A percentile compares a stretch with the other conserved stretches of the same genome.
phyloP scores from a whole-genome alignment of 2,113 vertebrate species.

The Percopsis transmontana region DNA sequence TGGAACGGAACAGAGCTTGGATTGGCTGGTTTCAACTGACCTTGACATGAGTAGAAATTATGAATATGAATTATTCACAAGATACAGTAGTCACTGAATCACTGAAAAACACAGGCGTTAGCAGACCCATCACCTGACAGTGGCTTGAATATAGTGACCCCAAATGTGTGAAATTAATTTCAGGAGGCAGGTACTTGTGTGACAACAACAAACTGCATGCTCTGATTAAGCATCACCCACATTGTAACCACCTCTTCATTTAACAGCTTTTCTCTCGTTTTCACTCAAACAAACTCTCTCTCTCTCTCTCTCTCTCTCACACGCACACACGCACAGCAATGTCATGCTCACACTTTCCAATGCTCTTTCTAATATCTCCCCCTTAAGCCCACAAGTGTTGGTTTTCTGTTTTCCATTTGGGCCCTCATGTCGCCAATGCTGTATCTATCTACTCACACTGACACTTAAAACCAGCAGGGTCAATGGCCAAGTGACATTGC shows the following conservation, averaged over 20 bases:
- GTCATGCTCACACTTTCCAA: constrained; percentile 1
- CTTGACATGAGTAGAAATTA: background rate
- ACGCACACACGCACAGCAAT: background rate
- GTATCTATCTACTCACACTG: constrained; percentile 36
- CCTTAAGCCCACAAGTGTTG: constrained; percentile 35
- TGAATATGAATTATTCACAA: background rate
- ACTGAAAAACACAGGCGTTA: background rate
- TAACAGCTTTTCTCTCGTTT: constrained; percentile 21
- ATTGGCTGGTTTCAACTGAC: background rate
- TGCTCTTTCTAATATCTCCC: constrained; percentile 19
- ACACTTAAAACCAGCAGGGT: constrained; percentile 49
- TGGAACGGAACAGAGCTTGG: background rate
- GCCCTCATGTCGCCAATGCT: constrained; percentile 38
- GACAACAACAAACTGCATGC: background rate
- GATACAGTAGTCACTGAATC: background rate
- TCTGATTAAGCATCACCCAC: constrained; percentile 3
- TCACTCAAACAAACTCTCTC: background rate
- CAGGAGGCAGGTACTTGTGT: background rate
- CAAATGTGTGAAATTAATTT: background rate
- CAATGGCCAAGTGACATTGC: constrained; percentile 40
- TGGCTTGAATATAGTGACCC: background rate
- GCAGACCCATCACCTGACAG: background rate
- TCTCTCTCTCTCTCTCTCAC: background rate
- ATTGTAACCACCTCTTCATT: constrained; percentile 35
- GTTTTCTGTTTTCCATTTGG: constrained; percentile 46